phyloP scores from a whole-genome alignment of 2,113 vertebrate species.

The Notothenia rossii region DNA sequence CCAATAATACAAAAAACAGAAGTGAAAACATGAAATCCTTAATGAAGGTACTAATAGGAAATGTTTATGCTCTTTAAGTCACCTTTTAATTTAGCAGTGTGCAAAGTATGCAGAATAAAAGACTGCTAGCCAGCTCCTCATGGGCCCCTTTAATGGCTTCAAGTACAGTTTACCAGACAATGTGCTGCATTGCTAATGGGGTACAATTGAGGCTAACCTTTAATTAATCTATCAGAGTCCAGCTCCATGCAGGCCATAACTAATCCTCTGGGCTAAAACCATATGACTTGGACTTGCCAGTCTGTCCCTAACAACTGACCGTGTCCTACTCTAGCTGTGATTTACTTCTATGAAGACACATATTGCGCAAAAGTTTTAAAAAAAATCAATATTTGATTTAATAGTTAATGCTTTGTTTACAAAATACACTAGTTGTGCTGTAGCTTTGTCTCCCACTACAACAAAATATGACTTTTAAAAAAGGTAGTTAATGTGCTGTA shows the following conservation, averaged over 20 bases:
- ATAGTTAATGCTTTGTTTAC: not conserved
- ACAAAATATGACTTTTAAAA: not conserved
- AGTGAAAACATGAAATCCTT: not conserved
- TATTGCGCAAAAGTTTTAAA: slow-evolving; percentile 18
- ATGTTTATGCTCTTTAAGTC: not conserved
- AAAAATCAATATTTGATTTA: not conserved
- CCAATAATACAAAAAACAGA: not conserved
- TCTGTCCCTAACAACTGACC: slow-evolving; percentile 25
- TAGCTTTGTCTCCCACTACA: not conserved
- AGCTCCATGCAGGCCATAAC: slow-evolving; percentile 47
- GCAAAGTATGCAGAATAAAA: slow-evolving; percentile 9
- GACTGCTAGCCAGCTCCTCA: not conserved
- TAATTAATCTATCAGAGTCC: slow-evolving; percentile 53
- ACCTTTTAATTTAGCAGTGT: not conserved
- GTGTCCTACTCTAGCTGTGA: slow-evolving; percentile 10
- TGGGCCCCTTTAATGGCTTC: not conserved
- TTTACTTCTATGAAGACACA: slow-evolving; percentile 12
- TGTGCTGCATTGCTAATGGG: slow-evolving; percentile 15
- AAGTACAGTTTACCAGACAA: not conserved
- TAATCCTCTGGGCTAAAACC: slow-evolving; percentile 64
- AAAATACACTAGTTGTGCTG: not conserved
- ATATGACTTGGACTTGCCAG: slow-evolving; percentile 36
- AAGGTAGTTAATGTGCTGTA: not conserved
- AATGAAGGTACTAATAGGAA: not conserved
- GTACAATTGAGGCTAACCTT: slow-evolving; percentile 32